Base-by-base conservation (phyloP, 1,140 invertebrate genomes). In the Macrobrachium nipponense region DNA sequence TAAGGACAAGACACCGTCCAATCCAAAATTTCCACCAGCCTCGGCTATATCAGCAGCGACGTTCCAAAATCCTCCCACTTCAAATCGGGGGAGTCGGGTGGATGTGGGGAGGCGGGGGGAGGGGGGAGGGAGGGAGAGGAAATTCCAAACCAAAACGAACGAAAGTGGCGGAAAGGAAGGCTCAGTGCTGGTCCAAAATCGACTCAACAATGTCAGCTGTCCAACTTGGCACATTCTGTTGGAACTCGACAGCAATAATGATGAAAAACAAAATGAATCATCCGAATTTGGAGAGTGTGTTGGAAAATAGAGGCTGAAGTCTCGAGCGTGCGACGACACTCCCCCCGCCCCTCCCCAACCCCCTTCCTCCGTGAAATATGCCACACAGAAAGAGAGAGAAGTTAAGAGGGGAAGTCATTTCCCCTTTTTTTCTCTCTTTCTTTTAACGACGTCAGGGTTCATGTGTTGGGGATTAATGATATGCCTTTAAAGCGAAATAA, bases 241-340 rank as follows among this genome's bases (percentile, higher is more conserved):
- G 82, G 82, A 84, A 84, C 82, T 78, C 82, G 73, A 84, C 82
- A 84, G 73, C 73, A 84, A 77, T 84, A 84, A 84, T 77, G 73
- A 84, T 43, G 82, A 84, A 84, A 84, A 84, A 84, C 82, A 84
- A 84, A 77, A 84, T 68, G 82, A 84, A 84, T 84, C 82, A 84
- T 77, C 75, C 82, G 82, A 84, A 77, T 84, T 84, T 84, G 82
- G 82, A 84, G 82, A 84, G 82, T 51, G 0, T 84, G 82, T 84
- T 62, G 82, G 82, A 84, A 84, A 84, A 84, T 84, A 84, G 36
- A 78, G 82, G 51, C 51, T 51, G 51, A 51, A 51, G 51, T 51
- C 51, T 51, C 51, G 3, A 5, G 20, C 7, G 20, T 5, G 6
- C 20, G 66, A 27, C 11, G 5, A 7, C 12, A 17, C 5, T 12